Base-by-base conservation (phyloP, 2,888 invertebrate species). In the Drosophila pseudotakahashii region DNA sequence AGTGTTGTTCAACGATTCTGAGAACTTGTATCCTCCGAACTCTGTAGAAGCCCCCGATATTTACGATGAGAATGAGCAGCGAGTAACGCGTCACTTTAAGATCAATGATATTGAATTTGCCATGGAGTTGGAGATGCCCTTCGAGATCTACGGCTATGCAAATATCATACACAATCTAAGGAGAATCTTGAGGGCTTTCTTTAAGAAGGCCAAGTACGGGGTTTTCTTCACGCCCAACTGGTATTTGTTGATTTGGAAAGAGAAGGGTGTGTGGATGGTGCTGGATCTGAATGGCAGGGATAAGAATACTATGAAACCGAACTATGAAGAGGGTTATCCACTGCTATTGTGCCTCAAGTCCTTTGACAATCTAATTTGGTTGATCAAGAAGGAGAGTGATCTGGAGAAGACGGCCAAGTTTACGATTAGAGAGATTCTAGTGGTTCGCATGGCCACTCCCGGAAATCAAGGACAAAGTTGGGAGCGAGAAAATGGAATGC, bases 231-330 rank as follows among this genome's bases (percentile, higher is more conserved):
- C 90, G 0, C 76, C 72, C 0, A 55, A 70, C n/a, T 81, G 78
- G 64, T 92, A 92, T 75, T 47, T 81, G n/a, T 52, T 92, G 19
- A 77, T 92, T 4, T 92, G 92, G 92, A 88, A 78, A 37, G 81
- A 89, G 2, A 57, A 58, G 0, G 88, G 83, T 2, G 73, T 85
- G 2, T 91, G 83, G 76, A 89, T 92, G 74, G 78, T 92, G 0
- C 81, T 91, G 32, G 92, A 92, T 67, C 76, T 88, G 39, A 89
- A 89, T 64, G 92, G 92, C 0, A 80, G 92, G 3, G 76, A 89
- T 3, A 26, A 47, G 13, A 66, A 64, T 0, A 85, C 88, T 9
- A 74, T 90, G 7, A 63, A 62, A 2, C 26, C 74, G 1, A 87
- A 87, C 55, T 52, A 34, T 3, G 85, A 88, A 0, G 68, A 69